Base-by-base conservation (phyloP, 2,797 vertebrate species). In the Glossophaga mutica region DNA sequence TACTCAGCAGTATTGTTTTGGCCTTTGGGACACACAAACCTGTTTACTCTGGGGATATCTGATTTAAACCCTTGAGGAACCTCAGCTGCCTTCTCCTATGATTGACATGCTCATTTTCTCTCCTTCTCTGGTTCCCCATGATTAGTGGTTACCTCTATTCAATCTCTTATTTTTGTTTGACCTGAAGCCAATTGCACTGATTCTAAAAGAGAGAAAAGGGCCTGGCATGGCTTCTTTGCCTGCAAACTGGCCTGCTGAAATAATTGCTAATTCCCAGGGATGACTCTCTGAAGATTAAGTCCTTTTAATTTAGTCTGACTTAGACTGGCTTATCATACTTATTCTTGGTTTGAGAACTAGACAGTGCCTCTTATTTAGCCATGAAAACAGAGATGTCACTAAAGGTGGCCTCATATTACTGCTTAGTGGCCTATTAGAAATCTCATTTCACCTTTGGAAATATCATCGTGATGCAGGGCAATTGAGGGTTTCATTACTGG, bases 81-180 rank as follows among this genome's bases (percentile, higher is more conserved):
- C 34, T 32, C 97, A 96, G 96, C 97, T 97, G 97, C 88, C 96
- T 96, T 52, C 91, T 97, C 95, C 95, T 95, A 67, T 93, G 90
- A 91, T 50, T 94, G 96, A 97, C 71, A 83, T 10, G 74, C 79
- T 94, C 52, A 16, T 77, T 78, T 95, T 46, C 94, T 44, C 74
- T 94, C 71, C 10, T 86, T 59, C 96, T 22, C 73, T 57, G 57
- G 0, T 95, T 44, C 6, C 94, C 92, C 50, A 82, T 83, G 90
- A 95, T 96, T 92, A 97, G 59, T 7, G 34, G 67, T 81, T 32
- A 71, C 86, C 86, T 95, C 87, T 94, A 62, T 94, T 96, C 85
- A 55, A 22, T 79, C 85, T 96, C 98, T 98, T 98, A 96, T 98
- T 98, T 98, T 98, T 96, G 96, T 97, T 96, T 98, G 98, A 98